phyloP scores from a whole-genome alignment of 2,797 vertebrate species.

The Sebastes umbrosus region DNA sequence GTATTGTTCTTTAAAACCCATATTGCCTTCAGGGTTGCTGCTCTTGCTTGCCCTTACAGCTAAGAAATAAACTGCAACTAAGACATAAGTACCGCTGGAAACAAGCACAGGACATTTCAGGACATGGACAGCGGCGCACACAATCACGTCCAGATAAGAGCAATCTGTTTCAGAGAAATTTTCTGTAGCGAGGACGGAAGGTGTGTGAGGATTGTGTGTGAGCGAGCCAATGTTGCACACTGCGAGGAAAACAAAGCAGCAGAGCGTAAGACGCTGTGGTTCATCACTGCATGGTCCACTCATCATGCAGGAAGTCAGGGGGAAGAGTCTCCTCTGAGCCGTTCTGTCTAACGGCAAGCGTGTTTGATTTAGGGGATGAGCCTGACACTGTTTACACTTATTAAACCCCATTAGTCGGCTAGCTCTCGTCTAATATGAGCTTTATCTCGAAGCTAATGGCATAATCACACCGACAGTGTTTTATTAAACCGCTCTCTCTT shows the following conservation, averaged over 20 bases:
- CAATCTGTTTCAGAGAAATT: not conserved
- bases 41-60: not conserved
- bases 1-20: not conserved
- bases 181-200: not conserved
- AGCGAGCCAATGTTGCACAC: constrained; percentile 38
- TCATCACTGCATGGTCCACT: constrained; percentile 62
- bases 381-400: constrained; percentile 35
- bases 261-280: constrained; percentile 54
- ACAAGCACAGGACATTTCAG: constrained; percentile 6
- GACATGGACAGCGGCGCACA: not conserved
- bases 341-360: constrained; percentile 23
- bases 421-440: constrained; percentile 11
- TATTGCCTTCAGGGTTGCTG: not conserved
- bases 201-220: constrained; percentile 38
- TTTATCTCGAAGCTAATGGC: constrained; percentile 26
- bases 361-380: constrained; percentile 35
- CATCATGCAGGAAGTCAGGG: constrained; percentile 51
- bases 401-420: constrained; percentile 40
- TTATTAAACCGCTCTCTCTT: constrained; percentile 24
- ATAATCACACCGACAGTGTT: not conserved
- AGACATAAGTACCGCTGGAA: constrained; percentile 10
- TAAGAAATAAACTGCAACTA: not conserved
- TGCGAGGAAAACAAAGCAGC: constrained; percentile 63
- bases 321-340: constrained; percentile 41
- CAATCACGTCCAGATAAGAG: constrained; percentile 1